Base-by-base conservation (phyloP, 2,888 invertebrate species). In the Xanthorhoe designata region DNA sequence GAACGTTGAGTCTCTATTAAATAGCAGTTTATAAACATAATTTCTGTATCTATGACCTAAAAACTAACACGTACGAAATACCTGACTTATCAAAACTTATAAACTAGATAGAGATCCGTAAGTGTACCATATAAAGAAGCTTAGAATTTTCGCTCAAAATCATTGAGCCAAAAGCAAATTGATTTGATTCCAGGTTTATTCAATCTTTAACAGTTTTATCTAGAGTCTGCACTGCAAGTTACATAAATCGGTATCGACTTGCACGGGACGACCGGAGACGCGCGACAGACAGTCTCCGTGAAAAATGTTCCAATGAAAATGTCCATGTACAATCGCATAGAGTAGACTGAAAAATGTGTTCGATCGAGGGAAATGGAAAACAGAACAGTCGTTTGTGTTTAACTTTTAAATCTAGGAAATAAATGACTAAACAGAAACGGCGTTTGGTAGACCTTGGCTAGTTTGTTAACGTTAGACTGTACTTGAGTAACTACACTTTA, bases 241-340 rank as follows among this genome's bases (percentile, higher is more conserved):
- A 64, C 66, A 72, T 74, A 72, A 74, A 74, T 72, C 71, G 55
- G 72, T 78, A 80, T 81, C 83, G 83, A 83, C 81, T 83, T 80
- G 83, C 81, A 71, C 72, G 67, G 64, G 75, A 80, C 73, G 73
- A 73, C 78, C 82, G 81, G 82, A 79, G 81, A 82, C 79, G 77
- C 64, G 76, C 71, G 82, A 86, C 81, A 83, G 84, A 80, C 80
- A 62, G 54, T 74, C 71, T 74, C 67, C 72, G 78, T 84, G 82
- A 85, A 85, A 87, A 85, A 85, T 84, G 84, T 80, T 78, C 73
- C 75, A 75, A 78, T 81, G 77, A 78, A 78, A 80, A 73, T 66
- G 71, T 77, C 75, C 74, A 55, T 72, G 64, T 70, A 68, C 69
- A 64, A 55, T 70, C 54, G 58, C 55, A 52, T 61, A 58, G 55